A percentile compares a stretch with the other conserved stretches of the same genome.
Conservation (phyloP, 1,140 invertebrate species). For the Coenobita brevimanus region DNA sequence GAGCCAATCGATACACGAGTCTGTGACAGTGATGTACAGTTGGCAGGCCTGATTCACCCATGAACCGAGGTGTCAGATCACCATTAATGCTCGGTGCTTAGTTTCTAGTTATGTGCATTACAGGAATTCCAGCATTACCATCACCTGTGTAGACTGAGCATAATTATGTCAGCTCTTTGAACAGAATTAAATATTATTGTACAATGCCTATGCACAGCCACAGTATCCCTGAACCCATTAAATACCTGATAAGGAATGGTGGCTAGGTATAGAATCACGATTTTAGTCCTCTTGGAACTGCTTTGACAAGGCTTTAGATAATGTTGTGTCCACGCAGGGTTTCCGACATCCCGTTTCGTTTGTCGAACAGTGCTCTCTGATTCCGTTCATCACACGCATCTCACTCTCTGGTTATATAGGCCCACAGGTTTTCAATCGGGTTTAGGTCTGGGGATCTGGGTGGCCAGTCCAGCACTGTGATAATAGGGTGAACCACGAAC, state of each 20-base stretch:
- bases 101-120: not conserved
- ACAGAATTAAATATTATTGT: not conserved
- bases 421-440: too few relatives aligned
- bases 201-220: not conserved
- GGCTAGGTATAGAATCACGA: not conserved
- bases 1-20: constrained; percentile 1
- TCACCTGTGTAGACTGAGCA: not conserved
- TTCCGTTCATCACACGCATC: too few relatives aligned
- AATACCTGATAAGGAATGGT: not conserved
- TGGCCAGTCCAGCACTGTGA: too few relatives aligned
- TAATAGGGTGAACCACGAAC: too few relatives aligned
- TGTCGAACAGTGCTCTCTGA: too few relatives aligned
- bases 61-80: not conserved
- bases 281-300: too few relatives aligned
- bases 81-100: not conserved
- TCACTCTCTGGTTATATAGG: too few relatives aligned
- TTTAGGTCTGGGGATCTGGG: too few relatives aligned
- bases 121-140: not conserved
- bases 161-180: not conserved
- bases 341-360: too few relatives aligned
- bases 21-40: not conserved
- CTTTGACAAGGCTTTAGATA: too few relatives aligned
- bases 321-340: too few relatives aligned
- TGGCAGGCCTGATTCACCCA: constrained; percentile 4
- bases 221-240: constrained; percentile 4